These are phyloP conservation scores for Hippasteria phrygiana DNA, from an alignment of 53 echinoderm and acorn worm genomes.

Conservation along the genomic window DNA sequence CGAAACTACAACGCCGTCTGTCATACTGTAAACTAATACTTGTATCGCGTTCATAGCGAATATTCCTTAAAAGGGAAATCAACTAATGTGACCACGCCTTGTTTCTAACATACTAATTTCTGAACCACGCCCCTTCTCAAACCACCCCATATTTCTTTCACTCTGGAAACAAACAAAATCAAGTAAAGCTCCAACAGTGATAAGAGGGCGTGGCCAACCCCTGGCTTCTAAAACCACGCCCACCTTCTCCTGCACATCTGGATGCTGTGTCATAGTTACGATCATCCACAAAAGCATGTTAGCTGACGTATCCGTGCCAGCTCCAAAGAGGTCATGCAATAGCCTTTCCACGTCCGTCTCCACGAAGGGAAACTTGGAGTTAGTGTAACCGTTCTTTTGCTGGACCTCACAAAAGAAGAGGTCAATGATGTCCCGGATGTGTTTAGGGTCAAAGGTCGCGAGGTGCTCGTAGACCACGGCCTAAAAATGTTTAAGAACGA, in stretches of 20 bases:
- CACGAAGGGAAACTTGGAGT: slow-evolving; percentile 65
- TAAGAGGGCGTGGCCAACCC: too few species aligned
- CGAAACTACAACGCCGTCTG: too few species aligned
- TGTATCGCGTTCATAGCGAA: too few species aligned
- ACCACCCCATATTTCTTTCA: too few species aligned
- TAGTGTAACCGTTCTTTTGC: slow-evolving; percentile 55
- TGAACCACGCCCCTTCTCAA: not conserved
- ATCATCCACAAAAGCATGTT: slow-evolving; percentile 69
- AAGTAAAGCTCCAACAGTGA: too few species aligned
- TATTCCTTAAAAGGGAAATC: too few species aligned
- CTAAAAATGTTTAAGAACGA: not conserved
- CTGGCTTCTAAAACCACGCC: slow-evolving; percentile 11
- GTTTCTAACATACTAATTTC: not conserved
- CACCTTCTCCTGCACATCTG: slow-evolving; percentile 76
- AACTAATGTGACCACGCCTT: not conserved
- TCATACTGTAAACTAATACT: too few species aligned
- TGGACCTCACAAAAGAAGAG: slow-evolving; percentile 79
- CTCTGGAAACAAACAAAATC: too few species aligned
- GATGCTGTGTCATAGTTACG: slow-evolving; percentile 53
- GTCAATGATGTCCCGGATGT: slow-evolving; percentile 79
- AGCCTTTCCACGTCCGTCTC: slow-evolving; percentile 67
- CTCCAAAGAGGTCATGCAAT: slow-evolving; percentile 75
- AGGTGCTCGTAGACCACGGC: slow-evolving; percentile 70
- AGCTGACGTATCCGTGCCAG: slow-evolving; percentile 81
- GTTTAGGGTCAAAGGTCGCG: slow-evolving; percentile 68